A percentile compares a stretch with the other conserved stretches of the same genome.
Conservation (phyloP, 2,797 vertebrate genomes). For the Acestrorhynchus altus region DNA sequence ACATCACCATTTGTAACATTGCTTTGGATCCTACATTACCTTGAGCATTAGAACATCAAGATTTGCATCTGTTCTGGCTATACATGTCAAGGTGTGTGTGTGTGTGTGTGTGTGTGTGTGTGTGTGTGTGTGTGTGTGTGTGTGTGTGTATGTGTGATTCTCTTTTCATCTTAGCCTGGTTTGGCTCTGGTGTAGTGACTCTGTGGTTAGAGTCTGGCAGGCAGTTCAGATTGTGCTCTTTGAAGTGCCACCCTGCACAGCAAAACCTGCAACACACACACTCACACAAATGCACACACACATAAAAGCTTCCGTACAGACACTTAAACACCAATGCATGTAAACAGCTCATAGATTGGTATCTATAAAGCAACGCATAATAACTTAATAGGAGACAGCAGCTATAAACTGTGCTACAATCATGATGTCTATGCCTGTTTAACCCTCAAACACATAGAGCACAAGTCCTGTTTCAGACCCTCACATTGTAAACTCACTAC, state of each 20-base stretch:
- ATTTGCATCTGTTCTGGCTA: conserved; percentile 35
- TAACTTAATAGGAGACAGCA: too few relatives aligned
- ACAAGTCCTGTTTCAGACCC: too few relatives aligned
- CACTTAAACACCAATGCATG: background rate
- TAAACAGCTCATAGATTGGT: conserved; percentile 16
- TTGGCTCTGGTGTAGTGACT: conserved; percentile 70
- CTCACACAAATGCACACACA: conserved; percentile 3
- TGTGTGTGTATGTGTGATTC: conserved; percentile 19
- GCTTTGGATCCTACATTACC: conserved; percentile 19
- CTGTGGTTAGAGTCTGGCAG: conserved; percentile 57
- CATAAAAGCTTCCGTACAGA: background rate
- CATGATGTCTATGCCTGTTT: too few relatives aligned
- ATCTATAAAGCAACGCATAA: background rate
- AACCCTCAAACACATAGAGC: too few relatives aligned
- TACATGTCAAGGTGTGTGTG: conserved; percentile 27
- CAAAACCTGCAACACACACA: conserved; percentile 47
- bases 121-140: conserved; percentile 25
- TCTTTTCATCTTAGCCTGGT: conserved; percentile 51
- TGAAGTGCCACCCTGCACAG: conserved; percentile 56
- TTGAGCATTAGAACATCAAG: conserved; percentile 31
- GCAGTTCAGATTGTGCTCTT: conserved; percentile 54
- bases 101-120: conserved; percentile 32
- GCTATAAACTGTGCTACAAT: background rate
- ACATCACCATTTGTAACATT: background rate
- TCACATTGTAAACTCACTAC: too few relatives aligned